Base-by-base conservation (phyloP, 2,113 vertebrate genomes). In the Chionomys nivalis region DNA sequence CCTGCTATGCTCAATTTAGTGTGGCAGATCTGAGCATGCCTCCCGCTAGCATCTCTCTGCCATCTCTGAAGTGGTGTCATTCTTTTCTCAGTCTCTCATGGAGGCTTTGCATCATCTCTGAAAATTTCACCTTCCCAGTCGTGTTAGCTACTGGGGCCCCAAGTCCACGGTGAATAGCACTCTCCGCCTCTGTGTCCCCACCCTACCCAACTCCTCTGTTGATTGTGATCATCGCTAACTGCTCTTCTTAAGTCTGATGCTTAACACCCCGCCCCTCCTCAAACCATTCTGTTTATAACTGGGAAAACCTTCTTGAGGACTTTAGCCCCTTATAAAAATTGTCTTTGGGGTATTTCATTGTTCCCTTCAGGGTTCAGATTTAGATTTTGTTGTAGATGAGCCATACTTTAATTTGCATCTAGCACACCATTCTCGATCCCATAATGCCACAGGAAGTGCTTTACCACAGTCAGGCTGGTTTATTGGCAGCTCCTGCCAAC, bases 201-300 rank as follows among this genome's bases (percentile, higher is more conserved):
- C 52, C 13, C 61, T 61, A 76, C n/a, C 65, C 70, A 52, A 14
- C 7, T 17, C 1, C 3, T 42, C 49, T 7, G 11, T 66, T 19
- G n/a, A 33, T 26, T 81, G 58, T 39, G 31, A 7, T 68, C 31
- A 12, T 39, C 76, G 39, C 28, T 76, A 86, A 81, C 26, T 78
- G 14, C 4, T 87, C 44, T 52, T 31, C 28, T n/a, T 24, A 65
- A 58, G 26, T 58, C 65, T 94, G 72, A n/a, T 63, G 33, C 47
- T 36, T 78, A 72, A 72, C 52, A 17, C 55, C 55, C 52, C 36
- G n/a, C n/a, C 24, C 5, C 4, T 65, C n/a, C 47, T 7, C 31
- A 94, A 55, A 70, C 7, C 82, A 65, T 90, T 94, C 36, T 70
- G n/a, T 89, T 94, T 81, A 28, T 94, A 28, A 91, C 11, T 75